Evolutionary conservation across 2,113 vertebrate genomes (phyloP), one percentile per base, ranked within the genome.

Genomic region (Trichechus manatus): DNA sequence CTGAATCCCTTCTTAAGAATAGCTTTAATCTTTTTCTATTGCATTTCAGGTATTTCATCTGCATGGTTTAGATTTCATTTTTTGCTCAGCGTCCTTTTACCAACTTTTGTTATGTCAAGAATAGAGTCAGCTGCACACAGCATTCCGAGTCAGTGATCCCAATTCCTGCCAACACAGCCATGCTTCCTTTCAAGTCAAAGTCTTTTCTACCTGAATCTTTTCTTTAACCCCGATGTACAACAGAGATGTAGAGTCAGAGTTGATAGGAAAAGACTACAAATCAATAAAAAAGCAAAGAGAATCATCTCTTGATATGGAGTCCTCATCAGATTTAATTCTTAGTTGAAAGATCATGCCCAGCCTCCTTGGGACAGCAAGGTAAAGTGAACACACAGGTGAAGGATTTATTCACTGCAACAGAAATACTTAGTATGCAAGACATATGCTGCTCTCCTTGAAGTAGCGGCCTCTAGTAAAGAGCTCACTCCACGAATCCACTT

Each of bases 281-380:
- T 84, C 80, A 89, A 79, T 53, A 88, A 91, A 63, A 36, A 93
- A 82, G 53, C 29, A 42, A 77, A 84, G 15, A 81, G 39, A 13
- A 63, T 63, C 64, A 84, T 90, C 80, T 78, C 72, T 89, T 74
- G 42, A 1, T 31, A 64, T 19, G 27, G 17, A 50, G 39, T 94
- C 42, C 14, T 79, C 92, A 20, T 53, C 56, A 74, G 72, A 92
- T 77, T 84, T 77, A 64, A 17, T 77, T 79, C 59, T 77, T 85
- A 50, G n/a, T 80, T 95, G 81, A 68, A 42, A 84, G 93, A 94
- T 87, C 23, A n/a, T 44, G 97, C 63, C 64, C 25, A 80, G 36
- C n/a, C 9, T 44, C 42, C 88, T 79, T 81, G 56, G 8, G 78
- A 68, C 11, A 29, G 5, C 6, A 10, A 22, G n/a, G 7, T 17